A percentile compares a stretch with the other conserved stretches of the same genome.
Conservation (phyloP, 2,113 vertebrate species). For the Chamaea fasciata region DNA sequence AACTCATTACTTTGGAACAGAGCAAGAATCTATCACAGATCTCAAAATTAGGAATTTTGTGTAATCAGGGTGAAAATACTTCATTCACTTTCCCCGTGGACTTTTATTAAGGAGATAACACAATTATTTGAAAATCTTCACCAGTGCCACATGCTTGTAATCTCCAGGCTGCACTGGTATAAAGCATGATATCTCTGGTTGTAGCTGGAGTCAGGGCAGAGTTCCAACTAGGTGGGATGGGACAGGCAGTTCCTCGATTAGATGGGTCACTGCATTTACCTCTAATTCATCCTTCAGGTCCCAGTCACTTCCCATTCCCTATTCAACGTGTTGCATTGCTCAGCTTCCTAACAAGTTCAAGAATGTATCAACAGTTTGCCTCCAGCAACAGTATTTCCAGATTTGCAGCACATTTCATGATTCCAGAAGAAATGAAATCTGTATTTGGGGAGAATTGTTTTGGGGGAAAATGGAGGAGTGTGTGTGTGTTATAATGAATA, state of each 20-base stretch:
- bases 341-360: not conserved
- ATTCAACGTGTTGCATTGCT: not conserved
- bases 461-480: rapidly evolving
- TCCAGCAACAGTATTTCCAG: not conserved
- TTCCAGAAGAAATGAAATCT: not conserved
- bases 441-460: not conserved
- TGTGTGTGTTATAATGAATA: not conserved
- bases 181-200: not conserved
- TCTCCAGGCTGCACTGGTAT: not conserved
- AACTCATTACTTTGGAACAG: not conserved
- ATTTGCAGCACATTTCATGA: not conserved
- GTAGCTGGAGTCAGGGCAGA: not conserved
- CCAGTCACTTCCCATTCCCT: not conserved
- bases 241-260: not conserved
- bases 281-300: not conserved
- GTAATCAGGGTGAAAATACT: not conserved
- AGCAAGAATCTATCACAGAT: not conserved
- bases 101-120: not conserved
- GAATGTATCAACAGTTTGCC: not conserved
- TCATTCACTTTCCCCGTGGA: not conserved
- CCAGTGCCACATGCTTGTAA: not conserved
- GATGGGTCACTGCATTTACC: not conserved
- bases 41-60: not conserved
- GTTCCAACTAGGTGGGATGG: not conserved
- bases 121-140: not conserved